phyloP scores from a whole-genome alignment of 1,140 invertebrate genomes.

The Yoshiicerus persimilis region DNA sequence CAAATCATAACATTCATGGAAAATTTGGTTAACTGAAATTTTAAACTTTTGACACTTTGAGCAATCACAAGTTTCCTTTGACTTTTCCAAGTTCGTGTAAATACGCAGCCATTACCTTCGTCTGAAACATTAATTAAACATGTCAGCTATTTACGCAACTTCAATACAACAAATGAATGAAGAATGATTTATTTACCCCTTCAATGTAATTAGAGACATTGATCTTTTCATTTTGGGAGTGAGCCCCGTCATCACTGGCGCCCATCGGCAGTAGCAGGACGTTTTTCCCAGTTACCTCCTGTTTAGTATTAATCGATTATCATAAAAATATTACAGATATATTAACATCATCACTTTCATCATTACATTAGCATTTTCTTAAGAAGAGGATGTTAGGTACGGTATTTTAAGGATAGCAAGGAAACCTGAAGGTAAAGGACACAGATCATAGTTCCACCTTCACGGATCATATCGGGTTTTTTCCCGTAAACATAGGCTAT shows the following conservation, averaged over 20 bases:
- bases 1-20: background rate
- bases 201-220: slow-evolving; percentile 90
- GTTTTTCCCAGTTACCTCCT: slow-evolving; percentile 88
- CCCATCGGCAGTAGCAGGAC: slow-evolving; percentile 82
- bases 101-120: slow-evolving; percentile 69
- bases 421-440: slow-evolving; percentile 74
- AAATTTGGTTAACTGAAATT: background rate
- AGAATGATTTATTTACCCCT: slow-evolving; percentile 69
- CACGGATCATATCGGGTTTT: slow-evolving; percentile 90
- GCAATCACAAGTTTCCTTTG: background rate
- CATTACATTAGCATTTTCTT: too few species aligned
- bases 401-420: background rate
- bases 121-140: slow-evolving; percentile 33
- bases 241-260: slow-evolving; percentile 91
- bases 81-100: slow-evolving; percentile 74
- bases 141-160: background rate
- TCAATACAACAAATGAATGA: background rate
- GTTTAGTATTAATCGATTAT: slow-evolving; percentile 47
- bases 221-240: slow-evolving; percentile 98
- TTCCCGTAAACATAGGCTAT: slow-evolving; percentile 87
- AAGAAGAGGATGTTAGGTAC: background rate
- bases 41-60: background rate
- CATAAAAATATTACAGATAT: background rate
- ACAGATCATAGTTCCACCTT: slow-evolving; percentile 93
- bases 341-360: too few species aligned